Conservation (phyloP, 2,888 invertebrate species). For the Tenthredo distinguenda region DNA sequence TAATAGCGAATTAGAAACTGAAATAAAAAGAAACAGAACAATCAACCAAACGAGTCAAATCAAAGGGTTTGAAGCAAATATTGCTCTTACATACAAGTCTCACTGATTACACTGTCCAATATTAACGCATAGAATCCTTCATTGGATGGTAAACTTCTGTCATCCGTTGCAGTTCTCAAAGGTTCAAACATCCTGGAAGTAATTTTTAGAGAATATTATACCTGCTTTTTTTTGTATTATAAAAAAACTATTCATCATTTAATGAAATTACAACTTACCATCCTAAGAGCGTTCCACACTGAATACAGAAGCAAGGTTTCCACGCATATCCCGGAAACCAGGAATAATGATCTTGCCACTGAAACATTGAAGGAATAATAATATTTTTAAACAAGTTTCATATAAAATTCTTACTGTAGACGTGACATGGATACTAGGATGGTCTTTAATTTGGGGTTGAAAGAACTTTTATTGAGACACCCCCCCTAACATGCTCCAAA, state of each 20-base stretch:
- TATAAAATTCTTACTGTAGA: background rate
- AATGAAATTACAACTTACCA: slow-evolving; percentile 71
- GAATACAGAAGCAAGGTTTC: slow-evolving; percentile 83
- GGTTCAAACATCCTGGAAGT: slow-evolving; percentile 80
- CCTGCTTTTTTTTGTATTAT: background rate
- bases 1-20: slow-evolving; percentile 81
- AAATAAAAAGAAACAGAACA: slow-evolving; percentile 40
- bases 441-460: no score
- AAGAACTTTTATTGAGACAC: no score
- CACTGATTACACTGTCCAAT: slow-evolving; percentile 71
- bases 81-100: slow-evolving; percentile 70
- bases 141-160: slow-evolving; percentile 66
- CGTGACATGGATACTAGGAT: no score
- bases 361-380: slow-evolving; percentile 61
- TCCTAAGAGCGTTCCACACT: slow-evolving; percentile 83
- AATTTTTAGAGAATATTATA: background rate
- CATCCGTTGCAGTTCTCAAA: slow-evolving; percentile 68
- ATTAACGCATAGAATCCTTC: slow-evolving; percentile 75
- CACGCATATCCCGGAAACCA: slow-evolving; percentile 86
- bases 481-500: no score
- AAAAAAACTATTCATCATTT: background rate
- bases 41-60: slow-evolving; percentile 4
- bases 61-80: slow-evolving; percentile 2
- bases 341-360: slow-evolving; percentile 81
- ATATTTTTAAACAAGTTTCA: slow-evolving; percentile 33